Conservation (phyloP, 2,797 vertebrate genomes). For the Megaceryle alcyon region DNA sequence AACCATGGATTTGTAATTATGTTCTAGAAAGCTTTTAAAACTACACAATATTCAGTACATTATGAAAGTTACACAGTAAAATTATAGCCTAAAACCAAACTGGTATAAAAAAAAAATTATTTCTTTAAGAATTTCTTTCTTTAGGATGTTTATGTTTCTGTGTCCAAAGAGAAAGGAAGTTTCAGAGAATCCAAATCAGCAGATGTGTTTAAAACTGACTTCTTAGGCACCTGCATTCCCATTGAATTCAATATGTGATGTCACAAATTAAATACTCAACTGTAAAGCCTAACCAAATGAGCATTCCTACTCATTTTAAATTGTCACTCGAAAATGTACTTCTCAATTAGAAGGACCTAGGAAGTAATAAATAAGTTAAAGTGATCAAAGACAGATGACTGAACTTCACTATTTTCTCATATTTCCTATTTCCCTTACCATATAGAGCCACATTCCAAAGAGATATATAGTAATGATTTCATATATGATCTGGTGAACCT, state of each 20-base stretch:
- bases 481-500: background rate
- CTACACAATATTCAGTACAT: background rate
- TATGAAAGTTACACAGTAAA: background rate
- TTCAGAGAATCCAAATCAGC: background rate
- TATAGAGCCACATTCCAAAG: background rate
- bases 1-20: background rate
- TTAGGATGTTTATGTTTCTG: background rate
- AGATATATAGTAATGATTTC: background rate
- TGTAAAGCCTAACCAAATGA: background rate
- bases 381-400: background rate
- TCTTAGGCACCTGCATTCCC: background rate
- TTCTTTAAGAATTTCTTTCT: background rate
- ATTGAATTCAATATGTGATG: background rate
- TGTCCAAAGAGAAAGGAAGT: background rate
- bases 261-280: background rate
- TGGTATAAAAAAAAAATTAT: background rate
- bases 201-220: background rate
- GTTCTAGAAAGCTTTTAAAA: background rate
- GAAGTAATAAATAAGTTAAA: background rate
- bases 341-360: background rate
- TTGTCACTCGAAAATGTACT: background rate
- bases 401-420: background rate
- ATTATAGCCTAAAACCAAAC: background rate
- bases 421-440: background rate
- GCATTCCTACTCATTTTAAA: background rate